These are phyloP conservation scores for Alauda arvensis DNA, from an alignment of 2,797 vertebrate species.

Conservation along the genomic window DNA sequence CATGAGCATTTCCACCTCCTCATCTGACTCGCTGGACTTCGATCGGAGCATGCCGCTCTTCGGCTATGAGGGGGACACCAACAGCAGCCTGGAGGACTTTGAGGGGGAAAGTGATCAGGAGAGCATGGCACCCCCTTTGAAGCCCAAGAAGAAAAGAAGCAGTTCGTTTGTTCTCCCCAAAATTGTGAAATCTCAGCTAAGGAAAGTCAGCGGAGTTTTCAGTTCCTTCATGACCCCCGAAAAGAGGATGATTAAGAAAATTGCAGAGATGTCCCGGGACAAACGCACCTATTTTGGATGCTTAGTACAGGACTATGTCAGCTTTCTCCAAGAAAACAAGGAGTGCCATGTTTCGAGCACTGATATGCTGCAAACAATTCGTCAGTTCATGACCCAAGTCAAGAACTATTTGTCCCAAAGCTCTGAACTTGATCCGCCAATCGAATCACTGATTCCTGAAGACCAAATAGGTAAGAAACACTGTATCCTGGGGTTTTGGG, in stretches of 20 bases:
- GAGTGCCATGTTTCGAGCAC: conserved; percentile 89
- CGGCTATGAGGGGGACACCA: conserved; percentile 79
- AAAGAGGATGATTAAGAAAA: conserved; percentile 86
- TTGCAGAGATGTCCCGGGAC: conserved; percentile 87
- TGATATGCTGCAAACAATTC: conserved; percentile 90
- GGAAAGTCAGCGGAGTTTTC: conserved; percentile 90
- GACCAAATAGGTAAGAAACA: conserved; percentile 89
- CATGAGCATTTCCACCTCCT: conserved; percentile 96
- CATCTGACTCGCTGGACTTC: conserved; percentile 92
- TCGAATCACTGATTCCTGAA: conserved; percentile 93
- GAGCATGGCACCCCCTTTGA: conserved; percentile 84
- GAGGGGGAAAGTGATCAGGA: conserved; percentile 91
- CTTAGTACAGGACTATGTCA: conserved; percentile 94
- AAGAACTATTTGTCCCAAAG: conserved; percentile 94
- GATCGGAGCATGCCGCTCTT: conserved; percentile 83
- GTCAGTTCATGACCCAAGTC: conserved; percentile 96
- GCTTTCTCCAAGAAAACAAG: conserved; percentile 92
- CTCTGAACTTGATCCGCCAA: conserved; percentile 91
- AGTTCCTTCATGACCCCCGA: conserved; percentile 94
- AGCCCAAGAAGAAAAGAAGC: conserved; percentile 79
- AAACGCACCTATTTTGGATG: conserved; percentile 94
- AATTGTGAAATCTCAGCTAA: conserved; percentile 88
- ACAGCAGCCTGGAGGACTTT: conserved; percentile 89
- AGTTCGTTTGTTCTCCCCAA: conserved; percentile 86
- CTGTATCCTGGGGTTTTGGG: not conserved